Evolutionary conservation across 2,797 vertebrate genomes (phyloP), one percentile per base, ranked within the genome.

Genomic region (Sparidentex hasta): DNA sequence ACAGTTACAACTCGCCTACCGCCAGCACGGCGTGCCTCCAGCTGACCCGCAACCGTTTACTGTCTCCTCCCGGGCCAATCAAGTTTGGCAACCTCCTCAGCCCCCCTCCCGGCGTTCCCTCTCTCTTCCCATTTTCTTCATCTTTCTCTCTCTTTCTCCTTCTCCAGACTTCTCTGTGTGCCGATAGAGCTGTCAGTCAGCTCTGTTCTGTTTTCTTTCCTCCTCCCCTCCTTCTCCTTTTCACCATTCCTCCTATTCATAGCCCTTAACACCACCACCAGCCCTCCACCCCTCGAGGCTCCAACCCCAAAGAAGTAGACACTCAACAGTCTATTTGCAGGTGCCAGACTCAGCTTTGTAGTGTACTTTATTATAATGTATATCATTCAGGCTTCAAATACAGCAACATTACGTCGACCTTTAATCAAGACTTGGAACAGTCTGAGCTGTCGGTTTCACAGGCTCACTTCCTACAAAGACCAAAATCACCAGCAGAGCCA

Each of bases 21-120:
- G 83, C 86, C 80, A 83, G 78, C 76, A 58, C 73, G 54, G 75
- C 81, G 73, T 84, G 76, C 81, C 81, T 90, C 81, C 83, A 87
- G 79, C 79, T 87, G 90, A 92, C 86, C 90, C 90, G 54, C 80
- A 90, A 81, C 82, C 85, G 65, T 91, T 91, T 87, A 89, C 87
- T 76, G 89, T 89, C 88, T 89, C 85, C 90, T 83, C 85, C 85
- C 4, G 70, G 88, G 86, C 86, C 90, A 76, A 87, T 89, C 90
- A 76, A 80, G 77, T 89, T 76, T 88, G 88, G 84, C 79, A 82
- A 12, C 56, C 82, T 86, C 65, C 57, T 62, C 18, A 18, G 17
- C 13, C 64, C 57, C 65, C 74, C 74, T 25, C 58, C 63, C 21
- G 2, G 7, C n/a, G 1, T 20, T 74, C 64, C 50, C 67, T 52